Base-by-base conservation (phyloP, 2,113 vertebrate genomes). In the Periophthalmus modestus region DNA sequence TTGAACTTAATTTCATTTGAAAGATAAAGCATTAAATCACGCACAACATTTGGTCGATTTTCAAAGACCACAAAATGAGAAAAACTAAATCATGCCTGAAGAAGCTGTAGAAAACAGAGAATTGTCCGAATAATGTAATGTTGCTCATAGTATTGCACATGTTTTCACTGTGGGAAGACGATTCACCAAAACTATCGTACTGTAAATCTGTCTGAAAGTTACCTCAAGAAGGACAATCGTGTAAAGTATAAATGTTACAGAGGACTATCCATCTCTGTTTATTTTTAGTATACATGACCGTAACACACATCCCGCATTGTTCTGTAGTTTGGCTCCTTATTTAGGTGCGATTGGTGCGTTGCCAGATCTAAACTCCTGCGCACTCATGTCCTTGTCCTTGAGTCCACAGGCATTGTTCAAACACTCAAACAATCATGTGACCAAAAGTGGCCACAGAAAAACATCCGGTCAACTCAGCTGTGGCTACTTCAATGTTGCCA, bases 311-410 rank as follows among this genome's bases (percentile, higher is more conserved):
- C 28, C 57, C 11, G 2, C 57, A 59, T 28, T 59, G 57, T 59
- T 71, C 79, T 82, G 72, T 55, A 19, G 23, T 83, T 87, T 71
- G 75, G 39, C 75, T 82, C 88, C 75, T 34, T 7, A 58, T 73
- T 70, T 21, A n/a, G 59, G 70, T 59, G 54, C 13, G 21, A 43
- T 13, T 65, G 62, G 24, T 19, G 36, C 19, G 48, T 55, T 58
- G 47, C 58, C 62, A 59, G 71, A 52, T 13, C 12, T 43, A 28
- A 23, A 48, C 43, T 39, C 39, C 34, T 39, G 23, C 24, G 10
- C 66, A 46, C 21, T 47, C 43, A 15, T 47, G 46, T 48, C 39
- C 46, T 46, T 67, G 66, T 24, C 39, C 28, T 28, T 24, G 5
- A 24, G 13, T n/a, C 34, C 62, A n/a, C 10, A 43, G 62, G 62